A percentile compares a stretch with the other conserved stretches of the same genome.
Evolutionary conservation across 1,140 invertebrate genomes (phyloP).

Genomic region (Fragariocoptes setiger): DNA sequence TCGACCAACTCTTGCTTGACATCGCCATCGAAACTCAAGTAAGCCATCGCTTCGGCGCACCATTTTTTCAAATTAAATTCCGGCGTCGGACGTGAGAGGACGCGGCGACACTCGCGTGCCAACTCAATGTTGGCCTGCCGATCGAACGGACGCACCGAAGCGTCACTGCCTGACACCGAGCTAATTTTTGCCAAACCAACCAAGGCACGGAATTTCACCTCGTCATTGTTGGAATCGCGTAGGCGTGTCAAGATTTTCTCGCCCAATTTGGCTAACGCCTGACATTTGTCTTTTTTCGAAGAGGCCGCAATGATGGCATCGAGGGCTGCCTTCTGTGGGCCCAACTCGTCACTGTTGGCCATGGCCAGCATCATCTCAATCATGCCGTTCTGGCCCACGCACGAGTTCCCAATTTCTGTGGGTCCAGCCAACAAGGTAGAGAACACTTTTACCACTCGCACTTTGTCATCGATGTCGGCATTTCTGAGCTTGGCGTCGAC

Average conservation of each 20-base stretch:
- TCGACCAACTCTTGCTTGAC: slow-evolving; percentile 84
- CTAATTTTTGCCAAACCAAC: slow-evolving; percentile 89
- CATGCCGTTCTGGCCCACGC: slow-evolving; percentile 67
- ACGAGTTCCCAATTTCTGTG: slow-evolving; percentile 63
- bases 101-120: slow-evolving; percentile 54
- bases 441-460: slow-evolving; percentile 51
- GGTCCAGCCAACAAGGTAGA: slow-evolving; percentile 67
- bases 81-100: slow-evolving; percentile 9
- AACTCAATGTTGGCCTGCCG: slow-evolving; percentile 77
- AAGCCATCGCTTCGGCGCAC: neutral
- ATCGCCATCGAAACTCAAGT: slow-evolving; percentile 18
- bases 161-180: slow-evolving; percentile 79
- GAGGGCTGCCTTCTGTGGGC: slow-evolving; percentile 66
- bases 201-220: slow-evolving; percentile 47
- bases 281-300: slow-evolving; percentile 86
- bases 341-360: slow-evolving; percentile 47
- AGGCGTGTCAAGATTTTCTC: slow-evolving; percentile 72
- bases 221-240: slow-evolving; percentile 63
- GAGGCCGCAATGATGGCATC: slow-evolving; percentile 84
- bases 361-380: slow-evolving; percentile 87
- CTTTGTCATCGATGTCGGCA: slow-evolving; percentile 64
- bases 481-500: slow-evolving; percentile 46
- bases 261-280: slow-evolving; percentile 57
- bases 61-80: slow-evolving; percentile 4
- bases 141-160: slow-evolving; percentile 61